Evolutionary conservation across 2,113 vertebrate species (phyloP).

Genomic region (Melanerpes formicivorus): DNA sequence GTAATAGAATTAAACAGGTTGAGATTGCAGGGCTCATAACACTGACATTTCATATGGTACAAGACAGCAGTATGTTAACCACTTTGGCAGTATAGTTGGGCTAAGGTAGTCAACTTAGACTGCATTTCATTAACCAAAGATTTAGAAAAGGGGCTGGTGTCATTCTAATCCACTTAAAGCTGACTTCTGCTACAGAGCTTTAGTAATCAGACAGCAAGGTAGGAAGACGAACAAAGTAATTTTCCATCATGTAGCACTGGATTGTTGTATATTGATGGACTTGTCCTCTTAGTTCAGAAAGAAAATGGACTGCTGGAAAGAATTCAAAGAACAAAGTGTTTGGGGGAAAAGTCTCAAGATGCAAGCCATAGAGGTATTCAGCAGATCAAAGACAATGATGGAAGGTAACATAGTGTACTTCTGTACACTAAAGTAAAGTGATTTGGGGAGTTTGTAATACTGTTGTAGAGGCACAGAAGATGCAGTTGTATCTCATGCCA

Average conservation of each 20-base stretch:
- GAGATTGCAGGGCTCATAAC: neutral
- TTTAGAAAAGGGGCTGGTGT: neutral
- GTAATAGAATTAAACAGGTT: neutral
- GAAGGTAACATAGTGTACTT: neutral
- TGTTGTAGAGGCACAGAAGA: neutral
- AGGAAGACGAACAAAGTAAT: neutral
- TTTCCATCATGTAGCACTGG: neutral
- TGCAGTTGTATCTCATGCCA: neutral
- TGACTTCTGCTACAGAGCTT: neutral
- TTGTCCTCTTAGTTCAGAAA: neutral
- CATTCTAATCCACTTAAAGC: neutral
- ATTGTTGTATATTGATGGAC: neutral
- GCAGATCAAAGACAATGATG: neutral
- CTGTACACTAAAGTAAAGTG: neutral
- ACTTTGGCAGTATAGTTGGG: neutral
- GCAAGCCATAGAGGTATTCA: neutral
- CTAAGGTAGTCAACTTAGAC: neutral
- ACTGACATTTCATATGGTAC: neutral
- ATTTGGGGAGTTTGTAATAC: neutral
- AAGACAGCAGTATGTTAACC: neutral
- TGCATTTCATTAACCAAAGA: neutral
- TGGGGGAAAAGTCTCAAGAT: neutral
- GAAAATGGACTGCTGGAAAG: neutral
- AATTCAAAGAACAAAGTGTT: slow-evolving; percentile 10
- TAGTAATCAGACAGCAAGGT: neutral